phyloP scores from a whole-genome alignment of 1,140 invertebrate species.

The Armadillidium nasatum region DNA sequence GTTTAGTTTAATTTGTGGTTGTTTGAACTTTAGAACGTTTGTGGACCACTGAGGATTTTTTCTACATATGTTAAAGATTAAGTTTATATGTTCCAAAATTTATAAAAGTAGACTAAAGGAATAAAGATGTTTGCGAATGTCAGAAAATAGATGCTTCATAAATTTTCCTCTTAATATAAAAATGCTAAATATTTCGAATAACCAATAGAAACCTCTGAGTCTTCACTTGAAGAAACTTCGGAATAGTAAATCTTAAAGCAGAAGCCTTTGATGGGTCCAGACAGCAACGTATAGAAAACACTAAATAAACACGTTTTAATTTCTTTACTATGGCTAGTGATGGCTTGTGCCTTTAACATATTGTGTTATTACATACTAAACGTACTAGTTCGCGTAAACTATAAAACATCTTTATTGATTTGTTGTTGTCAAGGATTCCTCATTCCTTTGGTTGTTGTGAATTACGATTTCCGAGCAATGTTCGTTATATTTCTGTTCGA shows the following conservation, averaged over 20 bases:
- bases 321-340: not conserved
- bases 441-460: not conserved
- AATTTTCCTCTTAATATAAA: too few relatives aligned
- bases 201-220: too few relatives aligned
- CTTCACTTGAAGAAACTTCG: not conserved
- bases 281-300: not conserved
- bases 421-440: not conserved
- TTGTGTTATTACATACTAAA: not conserved
- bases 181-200: too few relatives aligned
- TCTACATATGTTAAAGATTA: not conserved
- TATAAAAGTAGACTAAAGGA: not conserved
- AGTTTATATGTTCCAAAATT: not conserved
- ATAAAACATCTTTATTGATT: not conserved
- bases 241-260: not conserved
- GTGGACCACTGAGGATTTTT: not conserved
- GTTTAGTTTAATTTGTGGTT: not conserved
- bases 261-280: not conserved
- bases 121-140: not conserved
- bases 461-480: not conserved
- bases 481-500: not conserved
- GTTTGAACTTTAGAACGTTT: not conserved
- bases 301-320: not conserved
- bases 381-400: not conserved
- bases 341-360: not conserved
- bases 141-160: not conserved